These are phyloP conservation scores for Erythrocercus mccallii DNA, from an alignment of 2,113 vertebrate species.

Conservation along the genomic window DNA sequence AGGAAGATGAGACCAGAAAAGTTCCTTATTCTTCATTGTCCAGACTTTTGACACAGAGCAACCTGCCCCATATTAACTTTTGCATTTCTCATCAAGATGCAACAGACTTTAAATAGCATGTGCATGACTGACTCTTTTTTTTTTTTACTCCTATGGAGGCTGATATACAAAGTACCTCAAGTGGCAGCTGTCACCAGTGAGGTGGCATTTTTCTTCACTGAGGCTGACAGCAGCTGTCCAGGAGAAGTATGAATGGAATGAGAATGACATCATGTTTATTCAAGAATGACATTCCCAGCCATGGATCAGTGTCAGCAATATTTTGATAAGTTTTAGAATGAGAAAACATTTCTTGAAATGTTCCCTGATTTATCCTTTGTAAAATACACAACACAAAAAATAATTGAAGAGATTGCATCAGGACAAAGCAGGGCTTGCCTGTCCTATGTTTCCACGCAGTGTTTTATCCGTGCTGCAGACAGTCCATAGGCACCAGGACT, in stretches of 20 bases:
- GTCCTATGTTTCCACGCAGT: not conserved
- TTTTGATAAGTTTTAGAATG: conserved; percentile 83
- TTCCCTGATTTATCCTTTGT: conserved; percentile 83
- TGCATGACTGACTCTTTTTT: conserved; percentile 79
- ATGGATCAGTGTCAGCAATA: conserved; percentile 88
- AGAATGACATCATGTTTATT: conserved; percentile 98
- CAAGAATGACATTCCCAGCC: conserved; percentile 85
- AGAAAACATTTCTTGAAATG: conserved; percentile 80
- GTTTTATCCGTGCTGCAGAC: not conserved
- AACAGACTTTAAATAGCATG: conserved; percentile 82
- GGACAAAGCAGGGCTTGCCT: conserved; percentile 49
- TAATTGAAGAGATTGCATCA: conserved; percentile 76
- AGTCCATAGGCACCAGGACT: not conserved
- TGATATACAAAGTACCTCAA: conserved; percentile 82
- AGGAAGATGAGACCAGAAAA: not conserved
- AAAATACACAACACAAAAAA: conserved; percentile 76
- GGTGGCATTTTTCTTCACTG: conserved; percentile 90
- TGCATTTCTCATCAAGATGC: conserved; percentile 70
- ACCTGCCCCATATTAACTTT: conserved; percentile 49
- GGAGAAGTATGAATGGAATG: conserved; percentile 86
- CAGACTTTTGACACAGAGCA: conserved; percentile 6
- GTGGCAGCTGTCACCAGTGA: conserved; percentile 92
- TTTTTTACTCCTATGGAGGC: conserved; percentile 66
- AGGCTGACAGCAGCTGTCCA: conserved; percentile 95
- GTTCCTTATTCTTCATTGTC: not conserved